Conservation (phyloP, 2,888 invertebrate genomes). For the Lycophotia porphyrea region DNA sequence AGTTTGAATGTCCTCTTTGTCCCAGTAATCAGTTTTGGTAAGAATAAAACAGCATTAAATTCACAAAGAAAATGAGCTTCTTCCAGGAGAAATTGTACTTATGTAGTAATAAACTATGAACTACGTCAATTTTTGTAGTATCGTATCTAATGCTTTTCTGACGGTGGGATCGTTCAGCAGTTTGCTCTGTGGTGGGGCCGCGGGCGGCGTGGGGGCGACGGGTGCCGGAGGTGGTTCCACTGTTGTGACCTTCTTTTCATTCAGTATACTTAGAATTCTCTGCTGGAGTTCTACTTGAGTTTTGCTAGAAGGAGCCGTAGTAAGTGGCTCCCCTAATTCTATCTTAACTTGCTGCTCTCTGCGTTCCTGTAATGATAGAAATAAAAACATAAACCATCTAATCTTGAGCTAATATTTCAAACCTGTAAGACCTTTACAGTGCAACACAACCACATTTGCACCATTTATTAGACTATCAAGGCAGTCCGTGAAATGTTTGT, state of each 20-base stretch:
- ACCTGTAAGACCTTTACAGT: neutral
- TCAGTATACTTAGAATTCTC: conserved; percentile 94
- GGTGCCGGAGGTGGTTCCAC: conserved; percentile 66
- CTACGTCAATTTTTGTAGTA: conserved; percentile 86
- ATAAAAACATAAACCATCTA: neutral
- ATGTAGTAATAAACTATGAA: conserved; percentile 17
- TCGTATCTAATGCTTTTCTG: conserved; percentile 94
- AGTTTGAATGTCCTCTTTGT: neutral
- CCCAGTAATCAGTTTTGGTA: neutral
- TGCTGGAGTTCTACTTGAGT: conserved; percentile 94
- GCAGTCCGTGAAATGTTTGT: neutral
- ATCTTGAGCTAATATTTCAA: neutral
- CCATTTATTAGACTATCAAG: neutral
- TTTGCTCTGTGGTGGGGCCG: conserved; percentile 83
- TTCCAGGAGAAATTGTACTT: conserved; percentile 33
- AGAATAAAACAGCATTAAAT: conserved; percentile 8
- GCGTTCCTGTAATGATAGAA: conserved; percentile 89
- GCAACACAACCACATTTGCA: neutral
- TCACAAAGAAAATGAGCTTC: neutral
- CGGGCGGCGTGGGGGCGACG: conserved; percentile 71
- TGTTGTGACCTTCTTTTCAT: conserved; percentile 90
- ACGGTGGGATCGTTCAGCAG: conserved; percentile 95
- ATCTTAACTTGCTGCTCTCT: conserved; percentile 93
- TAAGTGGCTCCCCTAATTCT: conserved; percentile 93
- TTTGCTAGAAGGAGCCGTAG: conserved; percentile 82